Evolutionary conservation across 2,888 invertebrate genomes (phyloP).

Genomic region (Tubulanus polymorphus): DNA sequence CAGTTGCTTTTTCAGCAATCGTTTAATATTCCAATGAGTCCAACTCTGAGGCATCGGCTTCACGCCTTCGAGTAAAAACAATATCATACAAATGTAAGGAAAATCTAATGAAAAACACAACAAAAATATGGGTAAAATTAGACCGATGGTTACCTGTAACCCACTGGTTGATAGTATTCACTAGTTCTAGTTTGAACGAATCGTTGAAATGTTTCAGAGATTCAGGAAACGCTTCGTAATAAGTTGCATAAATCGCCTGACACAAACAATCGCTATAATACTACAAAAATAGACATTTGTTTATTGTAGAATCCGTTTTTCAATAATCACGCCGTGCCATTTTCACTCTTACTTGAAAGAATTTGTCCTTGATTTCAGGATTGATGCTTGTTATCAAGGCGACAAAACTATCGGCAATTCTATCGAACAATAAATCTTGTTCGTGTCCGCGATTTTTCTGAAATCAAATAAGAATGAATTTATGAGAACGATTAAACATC

Average conservation of each 20-base stretch:
- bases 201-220: conserved; percentile 41
- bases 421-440: conserved; percentile 43
- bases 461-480: not conserved
- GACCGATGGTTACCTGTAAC: conserved; percentile 34
- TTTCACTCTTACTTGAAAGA: conserved; percentile 35
- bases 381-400: conserved; percentile 48
- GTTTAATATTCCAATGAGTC: conserved; percentile 37
- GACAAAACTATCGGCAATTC: conserved; percentile 51
- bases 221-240: conserved; percentile 46
- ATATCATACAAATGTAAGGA: too few species aligned
- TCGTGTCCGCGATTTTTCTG: conserved; percentile 26
- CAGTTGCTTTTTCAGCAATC: conserved; percentile 27
- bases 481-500: not conserved
- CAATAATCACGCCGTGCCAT: too few species aligned
- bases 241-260: conserved; percentile 42
- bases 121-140: not conserved
- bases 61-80: conserved; percentile 26
- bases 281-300: too few species aligned
- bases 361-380: conserved; percentile 49
- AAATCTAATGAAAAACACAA: too few species aligned
- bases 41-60: conserved; percentile 38
- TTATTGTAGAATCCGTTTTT: too few species aligned
- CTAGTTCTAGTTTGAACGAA: conserved; percentile 41
- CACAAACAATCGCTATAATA: conserved; percentile 46
- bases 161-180: conserved; percentile 42